Evolutionary conservation across 2,113 vertebrate species (phyloP), one percentile per base, ranked within the genome.

Genomic region (Cettia cetti): DNA sequence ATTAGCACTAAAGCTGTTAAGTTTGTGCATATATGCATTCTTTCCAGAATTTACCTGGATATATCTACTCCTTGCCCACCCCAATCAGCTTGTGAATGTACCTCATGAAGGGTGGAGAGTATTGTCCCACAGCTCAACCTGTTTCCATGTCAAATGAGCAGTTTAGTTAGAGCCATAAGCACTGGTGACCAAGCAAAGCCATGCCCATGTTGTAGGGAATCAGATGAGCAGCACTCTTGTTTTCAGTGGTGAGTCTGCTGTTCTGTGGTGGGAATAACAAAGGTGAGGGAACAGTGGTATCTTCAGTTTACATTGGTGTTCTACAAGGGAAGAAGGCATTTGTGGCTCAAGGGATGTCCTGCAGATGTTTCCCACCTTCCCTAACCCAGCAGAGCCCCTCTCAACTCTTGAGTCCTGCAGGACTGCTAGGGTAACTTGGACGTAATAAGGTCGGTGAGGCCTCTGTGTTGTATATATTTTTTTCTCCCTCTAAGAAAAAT

Each of bases 11-110:
- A 54, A 91, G 30, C 56, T 86, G 3, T 64, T 68, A 72, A 37
- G 17, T 77, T 40, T 20, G 21, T 77, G 59, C 13, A 18, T 42
- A 7, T 39, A 19, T 61, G 18, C 6, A 5, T 70, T 81, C 4
- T 81, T 74, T 70, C 40, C 22, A 66, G 60, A 80, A 64, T 77
- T 90, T 19, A 74, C 3, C 31, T 89, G 57, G 50, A 64, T 90
- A 18, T 71, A 33, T 0, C 20, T 57, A 16, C 11, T 4, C 9
- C 11, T 14, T 10, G 5, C 19, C 5, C 0, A 0, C 18, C 35
- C 7, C 11, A 42, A 3, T 44, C 7, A 52, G 6, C 22, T 91
- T 50, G 30, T 50, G n/a, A 78, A 13, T 18, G 35, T 68, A 10
- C 17, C 11, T 76, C 12, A 7, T 61, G 31, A 15, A 26, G 33